Conservation (phyloP, 2,888 invertebrate genomes). For the Lordiphosa andalusiaca region DNA sequence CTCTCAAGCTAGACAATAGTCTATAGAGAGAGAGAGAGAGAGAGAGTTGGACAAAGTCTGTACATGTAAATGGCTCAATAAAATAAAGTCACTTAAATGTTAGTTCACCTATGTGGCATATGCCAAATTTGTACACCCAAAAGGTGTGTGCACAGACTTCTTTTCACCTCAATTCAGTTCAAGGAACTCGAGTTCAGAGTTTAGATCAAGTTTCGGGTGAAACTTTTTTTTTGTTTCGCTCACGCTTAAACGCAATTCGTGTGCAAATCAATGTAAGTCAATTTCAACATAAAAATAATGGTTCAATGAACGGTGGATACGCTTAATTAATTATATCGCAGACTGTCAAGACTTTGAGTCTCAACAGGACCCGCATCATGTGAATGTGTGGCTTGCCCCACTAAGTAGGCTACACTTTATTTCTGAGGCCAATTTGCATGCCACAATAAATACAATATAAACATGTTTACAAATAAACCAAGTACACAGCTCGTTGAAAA, state of each 20-base stretch:
- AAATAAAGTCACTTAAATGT: conserved; percentile 25
- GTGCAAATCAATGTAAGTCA: too few relatives aligned
- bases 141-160: conserved; percentile 23
- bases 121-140: conserved; percentile 13
- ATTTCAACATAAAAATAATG: conserved; percentile 6
- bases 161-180: conserved; percentile 36
- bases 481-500: conserved; percentile 6
- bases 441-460: conserved; percentile 24
- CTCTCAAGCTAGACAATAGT: conserved; percentile 15
- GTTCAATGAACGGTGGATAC: conserved; percentile 8
- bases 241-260: too few relatives aligned
- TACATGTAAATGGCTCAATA: conserved; percentile 32
- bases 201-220: conserved; percentile 7
- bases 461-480: conserved; percentile 9
- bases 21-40: neutral
- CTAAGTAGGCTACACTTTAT: conserved; percentile 25
- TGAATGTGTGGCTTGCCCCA: conserved; percentile 1
- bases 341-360: neutral
- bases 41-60: conserved; percentile 19
- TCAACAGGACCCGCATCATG: neutral
- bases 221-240: too few relatives aligned
- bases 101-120: conserved; percentile 7
- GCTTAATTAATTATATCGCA: conserved; percentile 13
- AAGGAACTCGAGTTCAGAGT: conserved; percentile 54
- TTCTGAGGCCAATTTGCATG: conserved; percentile 24